Evolutionary conservation across 2,888 invertebrate species (phyloP).

Genomic region (Nowickia ferox): DNA sequence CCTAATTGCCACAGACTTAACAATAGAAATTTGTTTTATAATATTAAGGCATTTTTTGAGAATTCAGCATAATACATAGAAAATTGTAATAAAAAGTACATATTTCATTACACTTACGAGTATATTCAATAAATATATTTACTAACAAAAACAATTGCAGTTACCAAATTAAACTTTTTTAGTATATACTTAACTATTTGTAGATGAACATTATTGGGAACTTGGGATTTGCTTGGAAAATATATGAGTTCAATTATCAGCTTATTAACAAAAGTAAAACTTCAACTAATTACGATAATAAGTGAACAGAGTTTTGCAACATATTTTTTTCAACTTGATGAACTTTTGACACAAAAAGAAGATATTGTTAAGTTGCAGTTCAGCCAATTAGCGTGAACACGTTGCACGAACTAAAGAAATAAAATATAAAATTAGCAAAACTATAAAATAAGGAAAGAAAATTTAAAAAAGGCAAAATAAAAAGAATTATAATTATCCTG

Average conservation of each 20-base stretch:
- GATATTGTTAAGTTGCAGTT: conserved; percentile 5
- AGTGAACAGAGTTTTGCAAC: conserved; percentile 17
- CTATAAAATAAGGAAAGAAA: neutral
- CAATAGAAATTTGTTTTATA: too few relatives aligned
- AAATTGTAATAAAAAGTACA: too few relatives aligned
- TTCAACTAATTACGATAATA: conserved; percentile 25
- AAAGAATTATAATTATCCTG: neutral
- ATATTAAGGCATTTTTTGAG: too few relatives aligned
- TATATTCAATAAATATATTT: too few relatives aligned
- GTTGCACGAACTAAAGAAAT: conserved; percentile 1
- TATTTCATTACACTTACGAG: too few relatives aligned
- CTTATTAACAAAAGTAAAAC: neutral
- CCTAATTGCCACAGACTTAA: too few relatives aligned
- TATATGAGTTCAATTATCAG: neutral
- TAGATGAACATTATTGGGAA: neutral
- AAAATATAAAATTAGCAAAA: neutral
- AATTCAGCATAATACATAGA: too few relatives aligned
- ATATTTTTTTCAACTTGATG: conserved; percentile 27
- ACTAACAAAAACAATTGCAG: too few relatives aligned
- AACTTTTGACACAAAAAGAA: conserved; percentile 22
- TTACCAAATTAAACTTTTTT: too few relatives aligned
- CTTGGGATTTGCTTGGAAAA: neutral
- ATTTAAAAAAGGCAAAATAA: neutral
- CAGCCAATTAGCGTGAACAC: conserved; percentile 36
- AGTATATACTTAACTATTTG: neutral